A percentile compares a stretch with the other conserved stretches of the same genome.
Conservation (phyloP, 2,888 invertebrate genomes). For the Cheilosia vernalis region DNA sequence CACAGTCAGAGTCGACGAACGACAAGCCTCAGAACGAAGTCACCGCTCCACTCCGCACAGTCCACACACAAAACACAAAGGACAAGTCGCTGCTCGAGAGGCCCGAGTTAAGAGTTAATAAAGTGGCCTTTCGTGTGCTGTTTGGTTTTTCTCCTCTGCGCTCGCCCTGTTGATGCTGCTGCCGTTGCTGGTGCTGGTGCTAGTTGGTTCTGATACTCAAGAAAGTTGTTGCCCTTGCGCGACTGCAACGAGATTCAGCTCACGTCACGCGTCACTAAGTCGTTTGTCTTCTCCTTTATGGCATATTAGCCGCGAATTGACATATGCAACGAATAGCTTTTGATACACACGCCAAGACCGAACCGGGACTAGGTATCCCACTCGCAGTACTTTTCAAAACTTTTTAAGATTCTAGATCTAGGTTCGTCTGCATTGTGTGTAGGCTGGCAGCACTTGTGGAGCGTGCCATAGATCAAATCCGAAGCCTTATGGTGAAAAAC, state of each 20-base stretch:
- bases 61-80: conserved; percentile 22
- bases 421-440: conserved; percentile 40
- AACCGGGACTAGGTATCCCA: conserved; percentile 35
- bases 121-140: conserved; percentile 74
- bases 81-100: conserved; percentile 38
- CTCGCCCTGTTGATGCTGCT: conserved; percentile 38
- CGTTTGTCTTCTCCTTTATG: conserved; percentile 75
- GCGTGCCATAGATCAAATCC: conserved; percentile 65
- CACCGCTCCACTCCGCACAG: conserved; percentile 1
- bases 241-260: conserved; percentile 73
- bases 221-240: conserved; percentile 75
- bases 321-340: conserved; percentile 59
- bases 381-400: conserved; percentile 39
- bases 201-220: conserved; percentile 25
- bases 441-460: conserved; percentile 44
- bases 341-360: not conserved
- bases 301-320: conserved; percentile 71
- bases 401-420: conserved; percentile 21
- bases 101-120: conserved; percentile 66
- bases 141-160: conserved; percentile 66
- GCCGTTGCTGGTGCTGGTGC: conserved; percentile 13
- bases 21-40: not conserved
- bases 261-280: conserved; percentile 75
- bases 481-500: conserved; percentile 15
- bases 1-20: conserved; percentile 20